Base-by-base conservation (phyloP, 1,140 invertebrate genomes). In the Yoshiicerus persimilis region DNA sequence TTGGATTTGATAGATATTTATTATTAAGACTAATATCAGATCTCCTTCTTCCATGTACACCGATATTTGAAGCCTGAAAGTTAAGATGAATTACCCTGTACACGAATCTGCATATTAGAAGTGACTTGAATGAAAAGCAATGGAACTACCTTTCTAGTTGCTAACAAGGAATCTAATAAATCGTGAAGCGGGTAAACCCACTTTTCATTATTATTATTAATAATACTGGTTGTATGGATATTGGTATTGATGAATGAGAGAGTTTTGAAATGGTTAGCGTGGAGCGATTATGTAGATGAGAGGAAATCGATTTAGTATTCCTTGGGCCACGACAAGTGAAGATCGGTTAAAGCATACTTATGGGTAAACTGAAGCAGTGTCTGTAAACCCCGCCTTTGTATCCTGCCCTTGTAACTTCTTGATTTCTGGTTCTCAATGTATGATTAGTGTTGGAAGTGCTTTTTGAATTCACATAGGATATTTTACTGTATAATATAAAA, bases 131-230 rank as follows among this genome's bases (percentile, higher is more conserved):
- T n/a, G 27, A 47, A 41, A 84, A 84, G 83, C 36, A 32, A 34
- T 62, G 10, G 39, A 85, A 32, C 47, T 56, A 64, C 32, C 41
- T 86, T 86, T 47, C 41, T 30, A 86, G 80, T 84, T 86, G 41
- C 56, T 86, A 86, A 66, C 84, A 30, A 66, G 56, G 56, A 86
- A 32, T 64, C 27, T 32, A 86, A 86, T 86, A 86, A 86, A 86
- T 86, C 25, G 32, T 86, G 27, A 34, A 34, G 84, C 41, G 47
- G 84, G 27, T 64, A 86, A 86, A 86, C 84, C 84, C 84, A 86
- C 84, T 86, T 86, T 64, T 86, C 84, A 86, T 86, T 86, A 86
- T 86, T 86, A 86, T 86, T 84, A 86, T 86, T 86, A 86, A 62
- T 86, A 86, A 86, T 86, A 86, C 34, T 86, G 16, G 27, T 34